These are phyloP conservation scores for Dendroctonus ponderosae DNA, from an alignment of 1,140 invertebrate genomes.

Conservation along the genomic window DNA sequence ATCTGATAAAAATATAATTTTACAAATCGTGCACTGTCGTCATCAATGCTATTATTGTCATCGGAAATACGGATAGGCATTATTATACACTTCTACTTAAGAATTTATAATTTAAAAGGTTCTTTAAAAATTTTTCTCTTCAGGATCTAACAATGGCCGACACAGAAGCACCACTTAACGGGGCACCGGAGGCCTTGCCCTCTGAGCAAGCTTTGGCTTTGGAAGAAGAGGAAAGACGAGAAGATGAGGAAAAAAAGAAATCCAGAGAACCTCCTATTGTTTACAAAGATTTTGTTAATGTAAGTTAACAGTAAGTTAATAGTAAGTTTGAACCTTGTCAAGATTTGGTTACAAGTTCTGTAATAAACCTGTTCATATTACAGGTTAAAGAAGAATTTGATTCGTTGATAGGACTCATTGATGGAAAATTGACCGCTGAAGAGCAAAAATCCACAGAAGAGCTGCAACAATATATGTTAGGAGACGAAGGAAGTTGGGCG, in stretches of 20 bases:
- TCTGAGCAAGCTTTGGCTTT: slow-evolving; percentile 58
- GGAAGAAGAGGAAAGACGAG: slow-evolving; percentile 65
- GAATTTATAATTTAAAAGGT: too few species aligned
- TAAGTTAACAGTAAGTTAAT: too few species aligned
- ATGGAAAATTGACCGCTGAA: slow-evolving; percentile 65
- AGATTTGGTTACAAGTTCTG: background rate
- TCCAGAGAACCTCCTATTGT: slow-evolving; percentile 80
- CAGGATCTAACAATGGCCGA: slow-evolving; percentile 52
- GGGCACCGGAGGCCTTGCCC: slow-evolving; percentile 46
- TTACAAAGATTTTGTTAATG: slow-evolving; percentile 71
- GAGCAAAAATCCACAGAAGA: slow-evolving; percentile 74
- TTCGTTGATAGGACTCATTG: slow-evolving; percentile 59
- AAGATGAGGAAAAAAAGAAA: slow-evolving; percentile 69
- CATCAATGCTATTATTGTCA: too few species aligned
- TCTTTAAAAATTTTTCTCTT: slow-evolving; percentile 11
- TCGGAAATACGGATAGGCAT: too few species aligned
- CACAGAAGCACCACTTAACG: slow-evolving; percentile 47
- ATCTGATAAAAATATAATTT: too few species aligned
- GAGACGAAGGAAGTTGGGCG: slow-evolving; percentile 88
- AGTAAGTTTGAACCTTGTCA: background rate
- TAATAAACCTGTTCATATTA: slow-evolving; percentile 18
- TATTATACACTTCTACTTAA: too few species aligned
- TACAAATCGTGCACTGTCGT: too few species aligned
- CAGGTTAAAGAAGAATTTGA: slow-evolving; percentile 66
- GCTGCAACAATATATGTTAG: slow-evolving; percentile 81